Conservation (phyloP, 2,888 invertebrate species). For the Epirrita christyi region DNA sequence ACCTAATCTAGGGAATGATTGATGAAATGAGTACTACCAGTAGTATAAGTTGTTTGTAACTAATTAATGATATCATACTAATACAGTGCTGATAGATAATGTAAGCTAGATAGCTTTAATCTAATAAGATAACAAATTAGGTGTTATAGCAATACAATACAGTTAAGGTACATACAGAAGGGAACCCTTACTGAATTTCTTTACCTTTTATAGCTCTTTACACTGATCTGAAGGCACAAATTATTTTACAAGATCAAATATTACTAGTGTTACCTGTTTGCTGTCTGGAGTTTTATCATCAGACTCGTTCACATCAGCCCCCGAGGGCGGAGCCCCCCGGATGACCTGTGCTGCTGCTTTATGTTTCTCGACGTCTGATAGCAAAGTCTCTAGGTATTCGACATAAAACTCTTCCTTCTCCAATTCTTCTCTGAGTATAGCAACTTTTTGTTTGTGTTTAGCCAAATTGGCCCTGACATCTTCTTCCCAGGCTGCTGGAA, state of each 20-base stretch:
- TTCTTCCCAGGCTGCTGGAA: conserved; percentile 97
- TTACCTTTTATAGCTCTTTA: not conserved
- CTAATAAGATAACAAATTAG: conserved; percentile 39
- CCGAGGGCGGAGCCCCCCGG: conserved; percentile 81
- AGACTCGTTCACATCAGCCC: conserved; percentile 70
- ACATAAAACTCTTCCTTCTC: conserved; percentile 96
- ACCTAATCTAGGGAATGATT: too few relatives aligned
- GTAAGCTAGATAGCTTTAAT: conserved; percentile 35
- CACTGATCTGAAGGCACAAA: not conserved
- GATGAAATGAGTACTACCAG: too few relatives aligned
- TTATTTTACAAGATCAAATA: not conserved
- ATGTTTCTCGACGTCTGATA: conserved; percentile 94
- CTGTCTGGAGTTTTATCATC: conserved; percentile 78
- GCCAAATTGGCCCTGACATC: conserved; percentile 95
- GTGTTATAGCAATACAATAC: conserved; percentile 19
- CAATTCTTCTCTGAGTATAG: conserved; percentile 92
- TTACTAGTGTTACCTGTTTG: conserved; percentile 63
- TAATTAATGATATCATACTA: conserved; percentile 29
- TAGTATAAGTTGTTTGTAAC: not conserved
- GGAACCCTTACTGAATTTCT: too few relatives aligned
- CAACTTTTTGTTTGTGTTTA: conserved; percentile 95
- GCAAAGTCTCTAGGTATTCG: conserved; percentile 92
- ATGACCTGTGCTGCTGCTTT: conserved; percentile 84
- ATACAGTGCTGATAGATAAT: conserved; percentile 27
- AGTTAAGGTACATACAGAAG: not conserved